A percentile compares a stretch with the other conserved stretches of the same genome.
These are phyloP conservation scores for Pitta sordida DNA, from an alignment of 2,113 vertebrate genomes.

Conservation along the genomic window DNA sequence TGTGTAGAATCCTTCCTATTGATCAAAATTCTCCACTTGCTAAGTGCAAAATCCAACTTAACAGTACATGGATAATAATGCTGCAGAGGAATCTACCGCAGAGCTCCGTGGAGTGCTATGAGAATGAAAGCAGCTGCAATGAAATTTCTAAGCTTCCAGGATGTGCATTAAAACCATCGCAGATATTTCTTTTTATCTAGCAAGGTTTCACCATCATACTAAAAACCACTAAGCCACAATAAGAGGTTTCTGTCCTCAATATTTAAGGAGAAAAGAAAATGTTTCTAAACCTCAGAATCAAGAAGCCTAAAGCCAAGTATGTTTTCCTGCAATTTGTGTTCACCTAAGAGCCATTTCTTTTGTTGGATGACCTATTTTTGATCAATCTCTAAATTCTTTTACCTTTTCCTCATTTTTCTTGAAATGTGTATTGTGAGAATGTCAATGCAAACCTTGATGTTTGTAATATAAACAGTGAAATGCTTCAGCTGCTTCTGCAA, in stretches of 20 bases:
- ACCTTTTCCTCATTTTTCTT: neutral
- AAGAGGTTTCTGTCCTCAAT: neutral
- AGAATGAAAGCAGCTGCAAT: neutral
- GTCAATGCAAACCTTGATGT: neutral
- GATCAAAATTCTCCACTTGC: constrained; percentile 41
- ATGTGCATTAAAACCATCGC: neutral
- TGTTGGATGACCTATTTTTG: neutral
- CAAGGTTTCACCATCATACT: neutral
- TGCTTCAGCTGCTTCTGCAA: neutral
- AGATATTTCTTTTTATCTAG: neutral
- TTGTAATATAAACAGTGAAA: neutral
- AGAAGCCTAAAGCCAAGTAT: neutral
- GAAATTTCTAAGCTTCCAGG: neutral
- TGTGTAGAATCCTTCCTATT: constrained; percentile 17
- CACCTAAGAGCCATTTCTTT: neutral
- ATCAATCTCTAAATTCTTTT: neutral
- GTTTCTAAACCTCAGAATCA: neutral
- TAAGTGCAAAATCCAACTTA: constrained; percentile 32
- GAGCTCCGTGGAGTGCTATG: neutral
- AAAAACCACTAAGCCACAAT: neutral
- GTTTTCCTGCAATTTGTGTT: neutral
- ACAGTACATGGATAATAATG: neutral
- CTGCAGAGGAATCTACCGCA: neutral
- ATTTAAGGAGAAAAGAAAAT: neutral
- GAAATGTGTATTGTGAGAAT: neutral